A percentile compares a stretch with the other conserved stretches of the same genome.
phyloP scores from a whole-genome alignment of 2,888 invertebrate genomes.

The Heliconius cydno region DNA sequence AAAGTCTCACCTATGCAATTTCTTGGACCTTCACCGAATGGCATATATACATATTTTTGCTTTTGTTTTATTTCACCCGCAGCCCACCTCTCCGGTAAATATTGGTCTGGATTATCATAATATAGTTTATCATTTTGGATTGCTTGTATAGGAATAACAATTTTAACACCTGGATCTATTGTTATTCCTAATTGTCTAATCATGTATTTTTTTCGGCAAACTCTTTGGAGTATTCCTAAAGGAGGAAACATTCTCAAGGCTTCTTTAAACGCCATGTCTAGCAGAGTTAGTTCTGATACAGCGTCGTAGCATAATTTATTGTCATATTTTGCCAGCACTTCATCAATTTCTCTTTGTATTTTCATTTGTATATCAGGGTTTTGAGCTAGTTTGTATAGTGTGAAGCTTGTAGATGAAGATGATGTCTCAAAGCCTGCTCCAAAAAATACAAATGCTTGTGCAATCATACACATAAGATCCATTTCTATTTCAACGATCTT shows the following conservation, averaged over 20 bases:
- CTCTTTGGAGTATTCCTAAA: constrained; percentile 59
- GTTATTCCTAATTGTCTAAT: constrained; percentile 58
- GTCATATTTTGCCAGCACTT: constrained; percentile 58
- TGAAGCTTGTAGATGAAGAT: constrained; percentile 68
- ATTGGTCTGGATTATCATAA: constrained; percentile 62
- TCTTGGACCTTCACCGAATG: constrained; percentile 67
- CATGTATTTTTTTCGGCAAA: constrained; percentile 55
- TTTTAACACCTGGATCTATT: constrained; percentile 64
- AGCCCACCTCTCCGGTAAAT: constrained; percentile 60
- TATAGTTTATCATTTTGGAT: constrained; percentile 67
- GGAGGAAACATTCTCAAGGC: constrained; percentile 65
- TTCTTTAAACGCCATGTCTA: constrained; percentile 64
- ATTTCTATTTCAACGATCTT: constrained; percentile 59
- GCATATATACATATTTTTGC: constrained; percentile 59
- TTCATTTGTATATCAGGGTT: constrained; percentile 67
- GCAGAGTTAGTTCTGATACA: constrained; percentile 59
- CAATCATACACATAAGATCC: constrained; percentile 56
- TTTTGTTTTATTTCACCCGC: constrained; percentile 45
- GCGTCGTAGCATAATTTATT: constrained; percentile 66
- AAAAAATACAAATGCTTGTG: constrained; percentile 69
- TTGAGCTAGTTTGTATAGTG: constrained; percentile 67
- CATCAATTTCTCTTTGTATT: constrained; percentile 67
- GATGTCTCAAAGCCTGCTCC: constrained; percentile 78
- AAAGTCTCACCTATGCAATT: constrained; percentile 65
- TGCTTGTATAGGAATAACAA: constrained; percentile 64